Percentiles rank a stretch among this genome's conserved stretches.
Evolutionary conservation across 1,140 invertebrate species (phyloP).

Genomic region (Lordiphosa collinella): DNA sequence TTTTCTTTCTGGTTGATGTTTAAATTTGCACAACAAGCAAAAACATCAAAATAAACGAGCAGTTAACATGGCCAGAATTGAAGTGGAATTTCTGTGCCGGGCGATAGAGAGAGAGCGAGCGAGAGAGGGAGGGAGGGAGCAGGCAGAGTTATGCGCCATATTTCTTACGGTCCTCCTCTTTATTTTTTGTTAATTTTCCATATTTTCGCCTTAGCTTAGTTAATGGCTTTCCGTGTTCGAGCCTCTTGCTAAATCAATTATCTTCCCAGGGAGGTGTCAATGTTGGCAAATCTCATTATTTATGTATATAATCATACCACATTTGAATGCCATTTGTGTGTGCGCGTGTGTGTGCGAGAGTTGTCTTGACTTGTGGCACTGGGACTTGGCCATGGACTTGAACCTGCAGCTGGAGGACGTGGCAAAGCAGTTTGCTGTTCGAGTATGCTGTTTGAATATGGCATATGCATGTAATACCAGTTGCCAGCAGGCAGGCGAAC

Average conservation of each 20-base stretch:
- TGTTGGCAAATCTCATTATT: constrained; percentile 47
- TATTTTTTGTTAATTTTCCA: constrained; percentile 3
- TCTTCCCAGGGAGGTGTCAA: constrained; percentile 25
- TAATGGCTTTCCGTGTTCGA: constrained; percentile 14
- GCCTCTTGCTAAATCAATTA: constrained; percentile 45
- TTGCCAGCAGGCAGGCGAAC: constrained; percentile 6
- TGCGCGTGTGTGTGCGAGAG: not conserved
- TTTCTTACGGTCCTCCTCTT: not conserved
- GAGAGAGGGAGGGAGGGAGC: too few species aligned
- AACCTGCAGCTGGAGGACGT: constrained; percentile 7
- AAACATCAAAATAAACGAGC: constrained; percentile 14
- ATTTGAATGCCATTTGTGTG: constrained; percentile 33
- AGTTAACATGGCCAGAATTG: not conserved
- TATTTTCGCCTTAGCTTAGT: constrained; percentile 3
- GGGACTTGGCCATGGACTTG: constrained; percentile 6
- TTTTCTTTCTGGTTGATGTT: constrained; percentile 58
- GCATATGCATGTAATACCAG: constrained; percentile 23
- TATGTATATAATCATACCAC: constrained; percentile 45
- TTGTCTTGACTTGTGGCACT: constrained; percentile 11
- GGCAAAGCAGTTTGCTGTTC: constrained; percentile 3
- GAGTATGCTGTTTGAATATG: constrained; percentile 9
- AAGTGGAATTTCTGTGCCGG: not conserved
- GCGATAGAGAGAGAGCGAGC: not conserved
- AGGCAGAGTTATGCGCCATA: not conserved
- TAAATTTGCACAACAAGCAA: constrained; percentile 45